Base-by-base conservation (phyloP, 2,888 invertebrate genomes). In the Drosophila parthenogenetica region DNA sequence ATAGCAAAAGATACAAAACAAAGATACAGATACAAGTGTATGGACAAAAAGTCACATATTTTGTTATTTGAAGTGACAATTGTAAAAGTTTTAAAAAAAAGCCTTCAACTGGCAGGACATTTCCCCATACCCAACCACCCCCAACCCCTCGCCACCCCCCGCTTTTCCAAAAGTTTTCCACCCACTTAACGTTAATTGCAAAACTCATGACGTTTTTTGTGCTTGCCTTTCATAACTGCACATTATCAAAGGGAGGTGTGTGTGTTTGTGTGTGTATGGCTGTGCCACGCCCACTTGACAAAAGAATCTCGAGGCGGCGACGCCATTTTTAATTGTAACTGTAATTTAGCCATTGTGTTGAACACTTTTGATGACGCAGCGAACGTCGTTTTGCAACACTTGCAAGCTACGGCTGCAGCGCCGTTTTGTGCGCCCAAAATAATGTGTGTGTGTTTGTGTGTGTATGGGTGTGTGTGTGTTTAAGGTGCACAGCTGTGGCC, bases 301-400 rank as follows among this genome's bases (percentile, higher is more conserved):
- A 66, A 67, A 61, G 65, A 63, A 48, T 63, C 65, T 62, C 55
- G 71, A 77, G 74, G 72, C 64, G 55, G 51, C 68, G 77, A 35
- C 81, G 85, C 85, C 85, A 87, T 85, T 85, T 85, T 85, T 85
- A 85, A 85, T 85, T 85, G 88, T 85, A 87, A 87, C 88, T 81
- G 85, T 85, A 87, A 87, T 85, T 85, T 87, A 86, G 73, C 83
- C 86, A 85, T 85, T 85, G 87, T 87, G 75, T 69, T 82, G 66
- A 71, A 64, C 73, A 80, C 82, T 71, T 75, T 70, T 80, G 75
- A 70, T 70, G 80, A 78, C 78, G 75, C 80, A 62, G 51, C 62
- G 3, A 43, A 19, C 29, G 11, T 17, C 62, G n/a, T 43, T 48
- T 46, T 58, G 65, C 68, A 65, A 65, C 19, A 29, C 43, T 49